phyloP scores from a whole-genome alignment of 2,113 vertebrate species.

The Corythoichthys haematopterus region DNA sequence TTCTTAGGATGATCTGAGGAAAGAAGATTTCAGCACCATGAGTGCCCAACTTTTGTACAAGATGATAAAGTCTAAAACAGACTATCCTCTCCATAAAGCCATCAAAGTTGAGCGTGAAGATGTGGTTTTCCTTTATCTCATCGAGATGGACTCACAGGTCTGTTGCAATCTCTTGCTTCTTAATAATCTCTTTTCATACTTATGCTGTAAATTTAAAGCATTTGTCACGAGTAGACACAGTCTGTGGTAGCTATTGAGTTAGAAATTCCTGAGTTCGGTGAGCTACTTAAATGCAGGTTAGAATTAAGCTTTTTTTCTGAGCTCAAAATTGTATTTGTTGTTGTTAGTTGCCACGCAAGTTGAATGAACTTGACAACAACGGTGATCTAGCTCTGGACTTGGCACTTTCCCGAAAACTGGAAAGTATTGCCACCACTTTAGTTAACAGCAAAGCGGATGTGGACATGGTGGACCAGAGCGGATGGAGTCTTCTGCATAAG shows the following conservation, averaged over 20 bases:
- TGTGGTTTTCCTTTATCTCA: constrained; percentile 95
- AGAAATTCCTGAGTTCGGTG: background rate
- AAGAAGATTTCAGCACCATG: constrained; percentile 98
- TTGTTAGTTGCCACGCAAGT: constrained; percentile 82
- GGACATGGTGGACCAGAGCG: constrained; percentile 90
- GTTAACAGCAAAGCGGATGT: constrained; percentile 91
- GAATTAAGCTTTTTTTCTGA: background rate
- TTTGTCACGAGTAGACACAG: no score
- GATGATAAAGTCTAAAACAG: constrained; percentile 98
- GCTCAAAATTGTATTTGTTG: constrained; percentile 3
- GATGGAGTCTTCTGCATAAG: constrained; percentile 95
- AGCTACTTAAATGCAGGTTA: background rate
- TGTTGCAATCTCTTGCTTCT: background rate
- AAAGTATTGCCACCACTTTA: constrained; percentile 90
- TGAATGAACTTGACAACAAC: constrained; percentile 91
- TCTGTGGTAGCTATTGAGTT: no score
- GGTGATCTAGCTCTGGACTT: constrained; percentile 93
- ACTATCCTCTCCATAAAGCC: constrained; percentile 94
- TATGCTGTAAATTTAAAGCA: no score
- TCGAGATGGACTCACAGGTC: constrained; percentile 98
- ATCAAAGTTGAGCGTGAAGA: constrained; percentile 97
- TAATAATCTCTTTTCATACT: background rate
- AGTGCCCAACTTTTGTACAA: constrained; percentile 93
- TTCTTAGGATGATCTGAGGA: constrained; percentile 86
- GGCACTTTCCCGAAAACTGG: constrained; percentile 83